Conservation (phyloP, 30 jellyfish, hydroid and myxozoan genomes). For the Mastigias papua region DNA sequence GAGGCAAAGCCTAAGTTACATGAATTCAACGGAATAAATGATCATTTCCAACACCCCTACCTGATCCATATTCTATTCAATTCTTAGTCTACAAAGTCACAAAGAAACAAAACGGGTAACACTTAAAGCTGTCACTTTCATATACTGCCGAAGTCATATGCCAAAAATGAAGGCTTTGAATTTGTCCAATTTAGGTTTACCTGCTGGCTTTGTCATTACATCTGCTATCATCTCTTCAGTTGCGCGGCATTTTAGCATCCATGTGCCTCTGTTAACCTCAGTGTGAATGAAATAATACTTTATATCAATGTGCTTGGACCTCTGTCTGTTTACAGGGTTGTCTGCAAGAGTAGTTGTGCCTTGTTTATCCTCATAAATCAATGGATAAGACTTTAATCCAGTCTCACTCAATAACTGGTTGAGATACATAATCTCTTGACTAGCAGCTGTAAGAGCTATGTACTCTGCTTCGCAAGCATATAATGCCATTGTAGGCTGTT, state of each 20-base stretch:
- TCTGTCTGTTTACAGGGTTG: constrained; percentile 22
- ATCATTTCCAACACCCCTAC: constrained; percentile 5
- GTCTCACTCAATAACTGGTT: constrained; percentile 16
- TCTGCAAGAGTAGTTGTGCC: constrained; percentile 43
- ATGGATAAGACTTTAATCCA: neutral
- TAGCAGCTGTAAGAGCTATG: constrained; percentile 30
- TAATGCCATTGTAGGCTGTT: constrained; percentile 54
- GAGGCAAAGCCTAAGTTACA: neutral
- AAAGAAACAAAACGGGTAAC: neutral
- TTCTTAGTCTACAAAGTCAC: neutral
- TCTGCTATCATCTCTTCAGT: constrained; percentile 65
- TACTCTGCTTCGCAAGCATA: constrained; percentile 55
- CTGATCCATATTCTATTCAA: neutral
- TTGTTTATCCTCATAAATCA: constrained; percentile 36
- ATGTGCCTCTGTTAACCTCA: constrained; percentile 17
- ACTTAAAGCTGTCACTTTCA: neutral
- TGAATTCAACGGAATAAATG: neutral
- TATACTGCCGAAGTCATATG: neutral
- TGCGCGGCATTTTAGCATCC: constrained; percentile 52
- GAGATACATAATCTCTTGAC: constrained; percentile 36
- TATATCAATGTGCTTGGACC: constrained; percentile 37
- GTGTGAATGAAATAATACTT: constrained; percentile 17
- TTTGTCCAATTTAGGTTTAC: neutral
- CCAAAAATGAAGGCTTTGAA: constrained; percentile 3
- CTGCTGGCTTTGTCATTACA: constrained; percentile 62